Conservation (phyloP, 2,113 vertebrate species). For the Synchiropus splendidus region DNA sequence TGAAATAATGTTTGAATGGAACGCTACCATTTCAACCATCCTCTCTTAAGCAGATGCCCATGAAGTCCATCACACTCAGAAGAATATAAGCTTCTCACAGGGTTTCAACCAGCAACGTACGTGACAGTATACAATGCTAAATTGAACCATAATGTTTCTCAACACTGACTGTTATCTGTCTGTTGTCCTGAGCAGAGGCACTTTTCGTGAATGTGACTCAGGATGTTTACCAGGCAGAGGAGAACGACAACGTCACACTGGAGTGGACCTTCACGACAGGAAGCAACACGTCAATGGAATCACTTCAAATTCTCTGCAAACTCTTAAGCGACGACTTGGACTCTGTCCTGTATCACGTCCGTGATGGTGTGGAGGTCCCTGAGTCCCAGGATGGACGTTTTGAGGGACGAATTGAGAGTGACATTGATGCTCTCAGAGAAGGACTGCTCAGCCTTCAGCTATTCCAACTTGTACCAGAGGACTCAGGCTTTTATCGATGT, state of each 20-base stretch:
- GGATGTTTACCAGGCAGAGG: neutral
- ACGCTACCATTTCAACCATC: too few species aligned
- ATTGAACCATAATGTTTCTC: too few species aligned
- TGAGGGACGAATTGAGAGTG: constrained; percentile 4
- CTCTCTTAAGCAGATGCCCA: neutral
- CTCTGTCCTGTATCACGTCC: neutral
- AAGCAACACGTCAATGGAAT: accelerated
- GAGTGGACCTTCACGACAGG: neutral
- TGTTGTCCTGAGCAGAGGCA: neutral
- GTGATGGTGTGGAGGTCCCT: neutral
- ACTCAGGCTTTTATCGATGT: constrained; percentile 5
- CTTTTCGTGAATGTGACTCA: constrained; percentile 4
- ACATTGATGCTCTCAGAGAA: constrained; percentile 1
- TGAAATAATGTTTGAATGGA: too few species aligned
- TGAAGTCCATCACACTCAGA: too few species aligned
- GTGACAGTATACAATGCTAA: too few species aligned
- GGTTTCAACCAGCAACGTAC: too few species aligned
- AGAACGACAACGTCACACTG: constrained; percentile 10
- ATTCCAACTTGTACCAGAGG: constrained; percentile 4
- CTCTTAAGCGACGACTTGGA: accelerated
- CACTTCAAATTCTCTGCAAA: neutral
- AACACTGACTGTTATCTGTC: too few species aligned
- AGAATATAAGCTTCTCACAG: too few species aligned
- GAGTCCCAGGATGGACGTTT: constrained; percentile 1
- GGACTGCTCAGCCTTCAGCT: constrained; percentile 10